phyloP scores from a whole-genome alignment of 2,113 vertebrate species.

The Pseudopodoces humilis region DNA sequence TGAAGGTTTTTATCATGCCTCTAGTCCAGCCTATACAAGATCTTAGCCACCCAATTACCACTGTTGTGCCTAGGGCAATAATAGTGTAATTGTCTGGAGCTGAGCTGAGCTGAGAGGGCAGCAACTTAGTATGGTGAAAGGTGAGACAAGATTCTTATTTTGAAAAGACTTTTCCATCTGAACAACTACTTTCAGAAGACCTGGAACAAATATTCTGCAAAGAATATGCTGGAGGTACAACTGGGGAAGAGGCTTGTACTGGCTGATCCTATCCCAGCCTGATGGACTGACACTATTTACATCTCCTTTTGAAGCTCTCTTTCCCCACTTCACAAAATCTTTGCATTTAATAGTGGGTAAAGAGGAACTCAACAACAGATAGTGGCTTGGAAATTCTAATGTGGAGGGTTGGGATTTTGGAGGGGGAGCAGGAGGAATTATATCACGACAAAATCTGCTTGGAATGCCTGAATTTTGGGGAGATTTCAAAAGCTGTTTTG shows the following conservation, averaged over 20 bases:
- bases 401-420: background rate
- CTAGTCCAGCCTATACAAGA: background rate
- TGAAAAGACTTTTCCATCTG: background rate
- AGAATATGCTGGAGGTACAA: background rate
- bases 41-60: background rate
- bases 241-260: background rate
- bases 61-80: background rate
- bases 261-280: background rate
- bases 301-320: background rate
- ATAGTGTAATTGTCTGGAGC: fast-evolving
- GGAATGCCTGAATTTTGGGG: background rate
- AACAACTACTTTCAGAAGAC: background rate
- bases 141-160: background rate
- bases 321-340: background rate
- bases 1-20: background rate
- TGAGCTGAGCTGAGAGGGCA: background rate
- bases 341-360: background rate
- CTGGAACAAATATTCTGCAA: background rate
- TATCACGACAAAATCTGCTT: background rate
- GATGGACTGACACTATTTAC: background rate
- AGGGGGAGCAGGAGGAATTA: fast-evolving
- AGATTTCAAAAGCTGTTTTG: background rate
- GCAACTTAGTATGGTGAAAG: background rate
- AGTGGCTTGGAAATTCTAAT: background rate
- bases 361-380: background rate